These are phyloP conservation scores for Copidosoma floridanum DNA, from an alignment of 1,140 invertebrate genomes.

Conservation along the genomic window DNA sequence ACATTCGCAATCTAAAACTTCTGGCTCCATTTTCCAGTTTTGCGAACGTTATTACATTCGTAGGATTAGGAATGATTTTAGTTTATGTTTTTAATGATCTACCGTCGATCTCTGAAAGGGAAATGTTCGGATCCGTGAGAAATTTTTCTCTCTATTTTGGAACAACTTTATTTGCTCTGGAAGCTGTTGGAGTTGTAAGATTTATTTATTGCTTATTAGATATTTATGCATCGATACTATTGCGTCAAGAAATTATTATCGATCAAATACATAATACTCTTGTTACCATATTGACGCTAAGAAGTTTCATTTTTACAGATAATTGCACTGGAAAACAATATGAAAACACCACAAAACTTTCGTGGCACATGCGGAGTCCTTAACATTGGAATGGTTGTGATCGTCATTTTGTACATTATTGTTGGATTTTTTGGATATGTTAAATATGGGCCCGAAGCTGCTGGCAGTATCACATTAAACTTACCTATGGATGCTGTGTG, in stretches of 20 bases:
- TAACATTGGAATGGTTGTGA: slow-evolving; percentile 75
- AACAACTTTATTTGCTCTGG: slow-evolving; percentile 84
- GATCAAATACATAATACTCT: no score
- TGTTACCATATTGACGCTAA: no score
- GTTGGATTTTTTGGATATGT: slow-evolving; percentile 83
- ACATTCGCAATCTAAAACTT: slow-evolving; percentile 74
- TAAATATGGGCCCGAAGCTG: slow-evolving; percentile 67
- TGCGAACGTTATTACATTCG: slow-evolving; percentile 73
- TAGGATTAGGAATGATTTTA: slow-evolving; percentile 70
- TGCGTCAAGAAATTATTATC: no score
- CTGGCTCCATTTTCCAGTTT: slow-evolving; percentile 78
- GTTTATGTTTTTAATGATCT: slow-evolving; percentile 66
- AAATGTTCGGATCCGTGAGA: slow-evolving; percentile 58
- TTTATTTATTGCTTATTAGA: neutral
- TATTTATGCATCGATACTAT: neutral
- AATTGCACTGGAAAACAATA: slow-evolving; percentile 82
- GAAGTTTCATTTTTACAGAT: slow-evolving; percentile 58
- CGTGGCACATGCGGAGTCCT: slow-evolving; percentile 71
- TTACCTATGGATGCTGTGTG: slow-evolving; percentile 62
- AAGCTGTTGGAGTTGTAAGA: slow-evolving; percentile 84
- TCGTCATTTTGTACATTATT: slow-evolving; percentile 70
- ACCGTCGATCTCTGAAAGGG: slow-evolving; percentile 60
- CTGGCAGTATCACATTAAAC: slow-evolving; percentile 73
- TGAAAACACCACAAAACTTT: slow-evolving; percentile 76
- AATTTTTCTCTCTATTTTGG: slow-evolving; percentile 79